A percentile compares a stretch with the other conserved stretches of the same genome.
These are phyloP conservation scores for Aphrophora alni DNA, from an alignment of 2,888 invertebrate species.

Conservation along the genomic window DNA sequence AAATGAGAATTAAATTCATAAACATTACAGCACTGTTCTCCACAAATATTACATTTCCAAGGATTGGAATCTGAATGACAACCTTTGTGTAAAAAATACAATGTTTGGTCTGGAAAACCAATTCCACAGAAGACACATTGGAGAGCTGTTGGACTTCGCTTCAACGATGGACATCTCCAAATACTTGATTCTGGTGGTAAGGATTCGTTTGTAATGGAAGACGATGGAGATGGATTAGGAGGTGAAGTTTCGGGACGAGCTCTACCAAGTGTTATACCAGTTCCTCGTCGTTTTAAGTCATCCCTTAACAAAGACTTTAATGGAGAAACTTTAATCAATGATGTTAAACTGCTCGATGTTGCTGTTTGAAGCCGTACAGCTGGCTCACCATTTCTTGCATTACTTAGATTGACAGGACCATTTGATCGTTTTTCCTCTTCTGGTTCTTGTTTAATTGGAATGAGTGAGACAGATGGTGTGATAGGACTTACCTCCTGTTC, in stretches of 20 bases:
- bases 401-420: slow-evolving; percentile 57
- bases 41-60: slow-evolving; percentile 97
- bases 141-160: slow-evolving; percentile 55
- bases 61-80: slow-evolving; percentile 97
- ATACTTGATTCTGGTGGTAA: slow-evolving; percentile 30
- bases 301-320: slow-evolving; percentile 83
- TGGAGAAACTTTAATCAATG: slow-evolving; percentile 70
- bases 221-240: slow-evolving; percentile 28
- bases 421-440: slow-evolving; percentile 60
- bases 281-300: slow-evolving; percentile 70
- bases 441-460: slow-evolving; percentile 77
- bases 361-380: slow-evolving; percentile 59
- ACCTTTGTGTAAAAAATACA: slow-evolving; percentile 97
- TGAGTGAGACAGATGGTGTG: slow-evolving; percentile 84
- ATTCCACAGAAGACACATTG: slow-evolving; percentile 93
- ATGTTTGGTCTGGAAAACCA: slow-evolving; percentile 92
- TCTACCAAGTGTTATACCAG: slow-evolving; percentile 31
- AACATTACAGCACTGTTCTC: slow-evolving; percentile 91
- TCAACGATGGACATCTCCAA: slow-evolving; percentile 39
- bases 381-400: slow-evolving; percentile 52
- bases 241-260: slow-evolving; percentile 35
- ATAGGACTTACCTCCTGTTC: slow-evolving; percentile 62
- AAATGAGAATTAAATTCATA: slow-evolving; percentile 98
- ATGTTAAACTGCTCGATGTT: slow-evolving; percentile 74
- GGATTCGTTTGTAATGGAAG: slow-evolving; percentile 29